Evolutionary conservation across 92 coral and sea anemone species (phyloP), one percentile per base, ranked within the genome.

Genomic region (Zoanthus solanderi): DNA sequence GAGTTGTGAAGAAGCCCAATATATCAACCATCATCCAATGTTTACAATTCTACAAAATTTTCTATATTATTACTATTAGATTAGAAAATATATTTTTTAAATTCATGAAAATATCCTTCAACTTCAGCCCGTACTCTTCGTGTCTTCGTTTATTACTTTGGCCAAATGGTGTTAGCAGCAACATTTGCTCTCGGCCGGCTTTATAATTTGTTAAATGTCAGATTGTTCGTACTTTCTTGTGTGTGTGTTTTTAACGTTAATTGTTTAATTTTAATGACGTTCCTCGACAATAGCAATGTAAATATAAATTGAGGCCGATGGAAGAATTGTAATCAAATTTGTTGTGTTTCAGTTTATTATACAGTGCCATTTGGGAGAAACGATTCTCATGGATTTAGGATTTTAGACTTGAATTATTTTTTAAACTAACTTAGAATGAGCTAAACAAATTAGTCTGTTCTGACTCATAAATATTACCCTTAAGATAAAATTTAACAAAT

Each of bases 11-110:
- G 75, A 81, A 65, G 50, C 61, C 75, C 75, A 28, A 60, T 18
- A 9, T 63, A 30, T 77, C 11, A 23, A 52, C 47, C 29, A 37
- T 63, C 48, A 12, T 44, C 74, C 12, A 81, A 66, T 81, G 85
- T 81, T 81, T 81, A 81, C 85, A 81, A 67, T 66, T 79, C 28
- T 66, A 47, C 12, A 29, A 46, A 81, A 81, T 67, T 81, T 37
- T 37, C 42, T 37, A 37, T 37, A 37, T 37, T 0, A 23, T 37
- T 37, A 37, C 42, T 4, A 66, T 61, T 75, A 81, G 4, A 66
- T 81, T 66, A 46, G 73, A 80, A 65, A 61, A 29, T 66, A 28
- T 52, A 30, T 5, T 30, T 44, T 28, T 32, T 13, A 63, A 79
- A 23, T 81, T 37, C 37, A 46, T 47, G 32, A 50, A 50, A 66